Conservation (phyloP, 2,797 vertebrate species). For the Xenentodon cancila region DNA sequence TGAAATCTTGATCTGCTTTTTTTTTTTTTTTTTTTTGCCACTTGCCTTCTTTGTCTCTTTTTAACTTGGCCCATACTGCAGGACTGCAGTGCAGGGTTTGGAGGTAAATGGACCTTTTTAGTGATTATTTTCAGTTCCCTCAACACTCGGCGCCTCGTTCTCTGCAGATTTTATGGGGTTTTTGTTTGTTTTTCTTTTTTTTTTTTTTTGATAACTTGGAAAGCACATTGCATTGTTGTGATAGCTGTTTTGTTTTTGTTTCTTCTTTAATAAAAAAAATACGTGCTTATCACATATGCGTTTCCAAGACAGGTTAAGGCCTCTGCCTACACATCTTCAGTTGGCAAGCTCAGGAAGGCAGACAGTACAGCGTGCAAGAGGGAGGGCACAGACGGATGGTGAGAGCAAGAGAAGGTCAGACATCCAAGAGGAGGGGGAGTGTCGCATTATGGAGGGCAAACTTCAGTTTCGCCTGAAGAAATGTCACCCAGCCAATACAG, state of each 20-base stretch:
- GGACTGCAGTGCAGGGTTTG: slow-evolving; percentile 21
- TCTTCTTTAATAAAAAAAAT: not conserved
- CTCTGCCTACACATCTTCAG: slow-evolving; percentile 29
- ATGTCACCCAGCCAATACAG: slow-evolving; percentile 31
- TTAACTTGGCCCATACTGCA: no score
- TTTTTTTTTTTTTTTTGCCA: no score
- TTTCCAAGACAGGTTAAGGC: slow-evolving; percentile 12
- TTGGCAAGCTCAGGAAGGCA: slow-evolving; percentile 42
- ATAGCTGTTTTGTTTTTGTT: no score
- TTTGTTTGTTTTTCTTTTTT: not conserved
- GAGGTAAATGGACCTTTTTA: slow-evolving; percentile 52
- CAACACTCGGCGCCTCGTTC: slow-evolving; percentile 23
- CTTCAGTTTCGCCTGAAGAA: slow-evolving; percentile 53
- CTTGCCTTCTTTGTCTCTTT: no score
- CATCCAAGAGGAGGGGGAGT: slow-evolving; percentile 17
- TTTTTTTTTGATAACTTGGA: slow-evolving; percentile 14
- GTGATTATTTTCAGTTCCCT: slow-evolving; percentile 39
- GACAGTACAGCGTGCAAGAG: slow-evolving; percentile 35
- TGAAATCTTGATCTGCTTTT: no score
- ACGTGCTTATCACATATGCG: not conserved
- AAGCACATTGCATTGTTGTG: no score
- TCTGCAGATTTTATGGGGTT: no score
- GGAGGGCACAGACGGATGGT: slow-evolving; percentile 36
- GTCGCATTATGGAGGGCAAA: slow-evolving; percentile 43
- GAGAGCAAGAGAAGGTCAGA: slow-evolving; percentile 55